Evolutionary conservation across 2,113 vertebrate genomes (phyloP), one percentile per base, ranked within the genome.

Genomic region (Marmota flaviventris): DNA sequence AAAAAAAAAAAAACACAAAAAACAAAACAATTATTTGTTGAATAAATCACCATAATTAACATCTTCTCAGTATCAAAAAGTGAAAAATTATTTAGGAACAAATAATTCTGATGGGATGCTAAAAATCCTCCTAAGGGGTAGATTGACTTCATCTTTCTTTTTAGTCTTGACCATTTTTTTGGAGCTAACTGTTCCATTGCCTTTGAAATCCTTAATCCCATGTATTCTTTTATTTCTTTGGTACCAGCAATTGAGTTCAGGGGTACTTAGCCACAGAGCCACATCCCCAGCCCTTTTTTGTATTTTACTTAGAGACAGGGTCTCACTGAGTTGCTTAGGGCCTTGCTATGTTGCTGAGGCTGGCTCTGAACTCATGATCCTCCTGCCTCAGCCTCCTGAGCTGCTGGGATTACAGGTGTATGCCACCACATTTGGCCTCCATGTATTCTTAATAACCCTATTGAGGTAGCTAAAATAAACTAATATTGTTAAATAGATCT

Each of bases 21-120:
- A 45, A 45, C 1, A 45, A 8, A 45, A 1, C 42, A 42, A 45
- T 45, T 45, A 45, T 45, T n/a, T n/a, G 89, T 72, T 95, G 65
- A 56, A 58, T 92, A 56, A 83, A 61, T 87, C 25, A 79, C 65
- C 32, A 37, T 69, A 93, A 72, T 13, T 87, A 63, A 42, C 48
- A 5, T 79, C 48, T 78, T 93, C 72, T 93, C 34, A 79, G 65
- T 34, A 42, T 90, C 17, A 86, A 73, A 45, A 92, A 27, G 11
- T 92, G 42, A 93, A 90, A 82, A 82, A 45, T 61, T n/a, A 83
- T 42, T 87, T 61, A 34, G 86, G 72, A 82, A 37, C 14, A 70
- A 82, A 56, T 58, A 61, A 65, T 91, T 73, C 81, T 84, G 34
- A 69, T 75, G 34, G 51, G 69, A 83, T 73, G 61, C 76, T 84